Conservation (phyloP, 2,797 vertebrate genomes). For the Pangasius djambal region DNA sequence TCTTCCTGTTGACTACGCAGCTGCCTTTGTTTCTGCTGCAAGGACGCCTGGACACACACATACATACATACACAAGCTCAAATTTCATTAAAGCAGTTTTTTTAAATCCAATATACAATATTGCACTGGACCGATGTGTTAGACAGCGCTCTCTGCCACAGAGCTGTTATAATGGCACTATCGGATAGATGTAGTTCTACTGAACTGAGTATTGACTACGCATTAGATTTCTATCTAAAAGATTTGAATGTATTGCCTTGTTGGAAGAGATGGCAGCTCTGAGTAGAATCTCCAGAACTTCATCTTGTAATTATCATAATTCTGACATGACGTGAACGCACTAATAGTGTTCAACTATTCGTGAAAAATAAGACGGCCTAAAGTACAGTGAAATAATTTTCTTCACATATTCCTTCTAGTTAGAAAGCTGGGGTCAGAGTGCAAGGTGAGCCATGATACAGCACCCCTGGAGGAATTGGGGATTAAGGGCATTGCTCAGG, state of each 20-base stretch:
- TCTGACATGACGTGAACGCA: not conserved
- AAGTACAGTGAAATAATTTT: not conserved
- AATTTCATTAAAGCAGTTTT: not conserved
- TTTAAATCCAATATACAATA: not conserved
- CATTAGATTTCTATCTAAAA: not conserved
- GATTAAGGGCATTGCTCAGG: not conserved
- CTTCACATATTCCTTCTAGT: not conserved
- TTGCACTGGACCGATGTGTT: not conserved
- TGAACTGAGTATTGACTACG: not conserved
- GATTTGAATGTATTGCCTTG: not conserved
- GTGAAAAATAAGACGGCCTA: not conserved
- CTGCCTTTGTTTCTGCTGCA: slow-evolving; percentile 85
- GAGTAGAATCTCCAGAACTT: not conserved
- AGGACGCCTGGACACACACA: slow-evolving; percentile 77
- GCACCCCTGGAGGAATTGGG: not conserved
- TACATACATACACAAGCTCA: not conserved
- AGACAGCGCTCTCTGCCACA: not conserved
- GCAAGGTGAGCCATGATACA: not conserved
- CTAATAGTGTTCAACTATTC: not conserved
- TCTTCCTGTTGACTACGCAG: slow-evolving; percentile 91
- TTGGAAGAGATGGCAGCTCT: not conserved
- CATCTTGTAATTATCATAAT: not conserved
- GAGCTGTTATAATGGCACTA: not conserved
- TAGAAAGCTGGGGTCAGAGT: too few relatives aligned
- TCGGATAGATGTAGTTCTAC: not conserved